Evolutionary conservation across 37 sponge, comb jelly and placozoan species (phyloP), one percentile per base, ranked within the genome.

Genomic region (Axinella damicornis): DNA sequence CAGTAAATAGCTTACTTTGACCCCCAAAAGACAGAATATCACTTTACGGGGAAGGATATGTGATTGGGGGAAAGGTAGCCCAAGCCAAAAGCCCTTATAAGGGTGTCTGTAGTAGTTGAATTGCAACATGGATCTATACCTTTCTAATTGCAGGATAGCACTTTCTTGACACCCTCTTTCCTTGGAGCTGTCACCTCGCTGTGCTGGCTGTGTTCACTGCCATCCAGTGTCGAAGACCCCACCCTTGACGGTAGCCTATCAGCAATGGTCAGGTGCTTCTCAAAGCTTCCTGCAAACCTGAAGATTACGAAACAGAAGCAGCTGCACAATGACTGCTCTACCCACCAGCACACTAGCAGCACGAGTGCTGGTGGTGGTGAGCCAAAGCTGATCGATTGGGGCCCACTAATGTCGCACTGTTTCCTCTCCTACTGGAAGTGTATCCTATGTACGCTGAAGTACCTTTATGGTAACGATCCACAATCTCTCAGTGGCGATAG

Each of bases 351-450:
- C 4, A 9, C 30, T 53, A 25, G 40, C 56, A 0, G 24, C 39
- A 24, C 52, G 28, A 31, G 38, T 40, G 12, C 18, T 1, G 27
- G 20, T 73, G 25, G 53, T 40, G 30, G 41, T 12, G 41, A 28
- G 24, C 0, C 5, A 0, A 71, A 57, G 30, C 74, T 54, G 55
- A 5, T 40, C 9, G 87, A 91, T 2, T 86, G 82, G 86, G 90
- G 93, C 5, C 75, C 80, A 5, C 16, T 82, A 0, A 65, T 90
- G 17, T 61, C 81, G 11, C 75, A 68, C 37, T 85, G 80, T 54
- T 58, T 82, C 28, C 35, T 55, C 2, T 74, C 59, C 18, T 76
- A 88, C 66, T 93, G 93, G 93, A 58, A 76, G 31, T 86, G 87
- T 81, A 27, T 87, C 28, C 82, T 78, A 1, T 77, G 57, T 53